These are phyloP conservation scores for Hyppa rectilinea DNA, from an alignment of 2,888 invertebrate species.

Conservation along the genomic window DNA sequence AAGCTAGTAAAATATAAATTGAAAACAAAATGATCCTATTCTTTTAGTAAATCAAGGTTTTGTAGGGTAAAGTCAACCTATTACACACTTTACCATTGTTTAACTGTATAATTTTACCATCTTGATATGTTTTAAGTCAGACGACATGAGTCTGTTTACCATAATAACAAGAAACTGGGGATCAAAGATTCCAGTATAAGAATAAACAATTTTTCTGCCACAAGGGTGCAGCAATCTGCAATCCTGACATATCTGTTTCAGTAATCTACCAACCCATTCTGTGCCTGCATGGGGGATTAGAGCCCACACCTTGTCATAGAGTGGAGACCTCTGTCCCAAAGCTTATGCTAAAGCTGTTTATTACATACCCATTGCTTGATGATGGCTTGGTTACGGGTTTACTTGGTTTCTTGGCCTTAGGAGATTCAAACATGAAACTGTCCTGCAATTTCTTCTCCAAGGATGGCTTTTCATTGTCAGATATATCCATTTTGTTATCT, in stretches of 20 bases:
- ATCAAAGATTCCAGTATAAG: neutral
- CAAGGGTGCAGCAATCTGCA: neutral
- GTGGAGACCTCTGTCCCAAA: too few species aligned
- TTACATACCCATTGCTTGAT: conserved; percentile 71
- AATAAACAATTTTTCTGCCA: too few species aligned
- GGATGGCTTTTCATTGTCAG: conserved; percentile 72
- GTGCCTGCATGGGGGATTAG: too few species aligned
- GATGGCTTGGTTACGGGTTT: conserved; percentile 61
- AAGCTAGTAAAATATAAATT: too few species aligned
- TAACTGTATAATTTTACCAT: neutral
- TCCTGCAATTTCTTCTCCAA: conserved; percentile 83
- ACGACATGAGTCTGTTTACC: neutral
- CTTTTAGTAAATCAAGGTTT: neutral
- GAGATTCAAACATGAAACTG: conserved; percentile 86
- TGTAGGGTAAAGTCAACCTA: neutral
- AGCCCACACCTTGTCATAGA: too few species aligned
- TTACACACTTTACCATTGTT: neutral
- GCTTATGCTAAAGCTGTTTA: neutral
- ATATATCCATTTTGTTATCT: conserved; percentile 79
- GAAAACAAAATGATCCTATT: neutral
- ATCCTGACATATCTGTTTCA: neutral
- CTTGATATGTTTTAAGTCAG: neutral
- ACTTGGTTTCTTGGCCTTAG: conserved; percentile 73
- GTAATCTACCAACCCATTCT: too few species aligned
- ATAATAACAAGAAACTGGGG: neutral